phyloP scores from a whole-genome alignment of 1,140 invertebrate species.

The Oncopeltus fasciatus region DNA sequence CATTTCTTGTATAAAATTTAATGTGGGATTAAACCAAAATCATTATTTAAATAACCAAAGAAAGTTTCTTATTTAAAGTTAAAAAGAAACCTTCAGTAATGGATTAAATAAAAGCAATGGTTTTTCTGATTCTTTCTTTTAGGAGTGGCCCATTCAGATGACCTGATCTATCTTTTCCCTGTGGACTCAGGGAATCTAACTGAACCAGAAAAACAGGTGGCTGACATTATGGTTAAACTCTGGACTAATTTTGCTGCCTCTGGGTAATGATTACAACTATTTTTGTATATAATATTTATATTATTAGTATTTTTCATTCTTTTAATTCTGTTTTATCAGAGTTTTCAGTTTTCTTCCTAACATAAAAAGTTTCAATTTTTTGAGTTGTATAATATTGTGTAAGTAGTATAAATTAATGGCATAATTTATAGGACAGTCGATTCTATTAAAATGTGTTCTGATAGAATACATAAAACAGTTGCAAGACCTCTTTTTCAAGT shows the following conservation, averaged over 20 bases:
- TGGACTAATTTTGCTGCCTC: conserved; percentile 32
- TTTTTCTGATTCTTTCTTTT: too few relatives aligned
- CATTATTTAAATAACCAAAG: too few relatives aligned
- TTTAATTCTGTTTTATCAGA: not conserved
- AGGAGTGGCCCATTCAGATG: conserved; percentile 35
- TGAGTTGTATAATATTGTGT: not conserved
- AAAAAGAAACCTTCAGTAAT: too few relatives aligned
- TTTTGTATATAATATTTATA: not conserved
- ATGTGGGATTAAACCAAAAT: too few relatives aligned
- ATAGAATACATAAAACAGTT: too few relatives aligned
- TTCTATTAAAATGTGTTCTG: too few relatives aligned
- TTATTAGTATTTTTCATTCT: not conserved
- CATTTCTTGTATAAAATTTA: too few relatives aligned
- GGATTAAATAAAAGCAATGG: too few relatives aligned
- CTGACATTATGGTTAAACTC: conserved; percentile 32
- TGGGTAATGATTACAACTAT: conserved; percentile 24
- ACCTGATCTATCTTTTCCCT: conserved; percentile 34
- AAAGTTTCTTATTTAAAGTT: too few relatives aligned
- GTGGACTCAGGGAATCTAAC: conserved; percentile 25
- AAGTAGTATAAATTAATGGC: not conserved
- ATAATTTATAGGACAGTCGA: not conserved
- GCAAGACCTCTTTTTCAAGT: too few relatives aligned
- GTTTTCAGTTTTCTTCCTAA: not conserved
- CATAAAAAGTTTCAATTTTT: not conserved
- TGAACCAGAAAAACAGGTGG: conserved; percentile 28